A percentile compares a stretch with the other conserved stretches of the same genome.
phyloP scores from a whole-genome alignment of 2,888 invertebrate species.

The Meloe dianella region DNA sequence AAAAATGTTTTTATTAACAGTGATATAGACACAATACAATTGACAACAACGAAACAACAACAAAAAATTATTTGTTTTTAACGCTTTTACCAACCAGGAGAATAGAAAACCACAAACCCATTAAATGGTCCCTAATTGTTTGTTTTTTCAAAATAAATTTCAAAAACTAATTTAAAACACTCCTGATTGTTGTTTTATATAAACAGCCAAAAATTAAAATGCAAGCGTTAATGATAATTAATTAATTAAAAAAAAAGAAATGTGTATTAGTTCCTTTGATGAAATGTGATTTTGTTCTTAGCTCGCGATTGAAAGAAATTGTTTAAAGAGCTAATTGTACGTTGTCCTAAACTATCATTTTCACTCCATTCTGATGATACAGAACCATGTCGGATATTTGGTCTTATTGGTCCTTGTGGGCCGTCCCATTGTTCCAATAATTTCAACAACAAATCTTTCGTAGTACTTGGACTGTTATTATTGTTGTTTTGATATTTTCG shows the following conservation, averaged over 20 bases:
- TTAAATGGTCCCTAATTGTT: slow-evolving; percentile 23
- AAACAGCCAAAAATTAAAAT: slow-evolving; percentile 44
- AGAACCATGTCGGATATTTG: slow-evolving; percentile 71
- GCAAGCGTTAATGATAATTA: slow-evolving; percentile 26
- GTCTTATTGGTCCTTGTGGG: slow-evolving; percentile 60
- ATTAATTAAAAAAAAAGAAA: slow-evolving; percentile 4
- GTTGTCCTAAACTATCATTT: slow-evolving; percentile 74
- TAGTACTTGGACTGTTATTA: slow-evolving; percentile 68
- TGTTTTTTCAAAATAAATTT: slow-evolving; percentile 10
- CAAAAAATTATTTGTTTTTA: slow-evolving; percentile 19
- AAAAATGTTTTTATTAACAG: slow-evolving; percentile 12
- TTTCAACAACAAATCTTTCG: slow-evolving; percentile 78
- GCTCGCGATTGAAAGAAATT: slow-evolving; percentile 73
- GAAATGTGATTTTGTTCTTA: slow-evolving; percentile 53
- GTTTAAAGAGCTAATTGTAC: slow-evolving; percentile 80
- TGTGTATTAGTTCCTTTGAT: slow-evolving; percentile 44
- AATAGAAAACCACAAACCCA: slow-evolving; percentile 20
- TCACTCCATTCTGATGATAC: slow-evolving; percentile 79
- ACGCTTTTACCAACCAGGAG: not conserved
- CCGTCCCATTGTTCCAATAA: slow-evolving; percentile 80
- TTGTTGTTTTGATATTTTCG: slow-evolving; percentile 35
- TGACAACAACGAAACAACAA: not conserved
- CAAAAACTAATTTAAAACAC: not conserved
- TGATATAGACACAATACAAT: not conserved
- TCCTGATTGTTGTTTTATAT: slow-evolving; percentile 31